A percentile compares a stretch with the other conserved stretches of the same genome.
phyloP scores from a whole-genome alignment of 92 coral and sea anemone genomes.

The Montipora capitata region DNA sequence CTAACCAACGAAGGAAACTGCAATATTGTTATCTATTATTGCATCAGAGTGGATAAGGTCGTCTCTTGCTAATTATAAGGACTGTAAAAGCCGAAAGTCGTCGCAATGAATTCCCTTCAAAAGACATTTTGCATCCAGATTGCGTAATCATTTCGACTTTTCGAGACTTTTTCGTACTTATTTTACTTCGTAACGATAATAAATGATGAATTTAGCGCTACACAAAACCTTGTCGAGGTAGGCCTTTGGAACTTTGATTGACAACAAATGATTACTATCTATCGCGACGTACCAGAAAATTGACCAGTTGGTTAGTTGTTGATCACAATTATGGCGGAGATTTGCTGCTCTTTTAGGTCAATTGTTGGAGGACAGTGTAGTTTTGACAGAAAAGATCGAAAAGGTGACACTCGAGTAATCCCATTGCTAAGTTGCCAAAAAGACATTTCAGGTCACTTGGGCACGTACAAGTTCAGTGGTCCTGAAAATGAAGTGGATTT shows the following conservation, averaged over 20 bases:
- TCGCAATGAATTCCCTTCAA: constrained; percentile 12
- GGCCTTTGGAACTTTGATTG: constrained; percentile 13
- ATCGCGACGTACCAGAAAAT: constrained; percentile 6
- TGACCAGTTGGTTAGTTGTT: constrained; percentile 16
- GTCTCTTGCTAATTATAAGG: constrained; percentile 1
- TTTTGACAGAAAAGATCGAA: constrained; percentile 51
- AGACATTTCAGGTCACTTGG: constrained; percentile 54
- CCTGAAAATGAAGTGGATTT: constrained; percentile 64
- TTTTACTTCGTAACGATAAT: constrained; percentile 13
- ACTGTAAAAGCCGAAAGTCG: background rate
- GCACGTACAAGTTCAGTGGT: too few relatives aligned
- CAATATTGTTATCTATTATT: background rate
- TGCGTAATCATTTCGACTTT: constrained; percentile 6
- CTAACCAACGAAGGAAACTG: background rate
- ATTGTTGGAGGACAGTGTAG: constrained; percentile 71
- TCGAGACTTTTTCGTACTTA: constrained; percentile 7
- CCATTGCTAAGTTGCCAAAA: constrained; percentile 44
- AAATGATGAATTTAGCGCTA: constrained; percentile 11
- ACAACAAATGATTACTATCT: constrained; percentile 10
- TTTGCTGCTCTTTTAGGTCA: constrained; percentile 67
- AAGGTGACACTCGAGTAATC: constrained; percentile 49
- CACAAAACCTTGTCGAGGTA: constrained; percentile 14
- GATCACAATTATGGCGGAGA: constrained; percentile 20
- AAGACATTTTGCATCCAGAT: constrained; percentile 14
- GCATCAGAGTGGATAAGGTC: background rate